Base-by-base conservation (phyloP, 2,113 vertebrate genomes). In the Salvelinus alpinus region DNA sequence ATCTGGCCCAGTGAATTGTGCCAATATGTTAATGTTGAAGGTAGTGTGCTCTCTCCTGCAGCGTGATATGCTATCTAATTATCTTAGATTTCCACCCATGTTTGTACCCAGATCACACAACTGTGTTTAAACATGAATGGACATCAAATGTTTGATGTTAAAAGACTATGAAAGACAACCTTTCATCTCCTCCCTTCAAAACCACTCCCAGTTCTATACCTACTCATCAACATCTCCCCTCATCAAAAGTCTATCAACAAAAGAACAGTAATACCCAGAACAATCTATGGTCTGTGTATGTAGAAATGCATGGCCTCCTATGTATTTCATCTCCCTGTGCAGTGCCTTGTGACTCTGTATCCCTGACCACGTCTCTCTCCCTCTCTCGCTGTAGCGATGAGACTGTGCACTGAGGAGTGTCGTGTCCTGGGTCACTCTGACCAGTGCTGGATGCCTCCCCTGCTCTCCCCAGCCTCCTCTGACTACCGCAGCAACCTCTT, bases 391-490 rank as follows among this genome's bases (percentile, higher is more conserved):
- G 18, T 89, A 99, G 98, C 95, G 0, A 99, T 97, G 96, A 91
- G 96, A 67, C 90, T 96, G 11, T 99, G 98, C 91, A 99, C 98
- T 0, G 98, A 99, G 31, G 98, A 99, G 78, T 99, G 98, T 85
- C 89, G 96, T 4, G 95, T 99, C 24, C 92, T 99, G 72, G 97
- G 97, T 1, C 98, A 99, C 86, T 99, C 98, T 0, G 98, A 99
- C 89, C 97, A 99, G 90, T 99, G 98, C 89, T 99, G 98, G 97
- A 99, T 99, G 98, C 97, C 97, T 0, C 97, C 96, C 0, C 82
- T 97, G 83, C 90, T 94, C 24, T 95, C 95, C 1, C 96, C 95
- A 0, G 94, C 88, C n/a, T 93, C 96, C 2, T 93, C 96, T 0
- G 97, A 99, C 84, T 99, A 99, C 72, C 91, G 97, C 6, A 99